These are phyloP conservation scores for Cynopterus sphinx DNA, from an alignment of 2,797 vertebrate genomes.

Conservation along the genomic window DNA sequence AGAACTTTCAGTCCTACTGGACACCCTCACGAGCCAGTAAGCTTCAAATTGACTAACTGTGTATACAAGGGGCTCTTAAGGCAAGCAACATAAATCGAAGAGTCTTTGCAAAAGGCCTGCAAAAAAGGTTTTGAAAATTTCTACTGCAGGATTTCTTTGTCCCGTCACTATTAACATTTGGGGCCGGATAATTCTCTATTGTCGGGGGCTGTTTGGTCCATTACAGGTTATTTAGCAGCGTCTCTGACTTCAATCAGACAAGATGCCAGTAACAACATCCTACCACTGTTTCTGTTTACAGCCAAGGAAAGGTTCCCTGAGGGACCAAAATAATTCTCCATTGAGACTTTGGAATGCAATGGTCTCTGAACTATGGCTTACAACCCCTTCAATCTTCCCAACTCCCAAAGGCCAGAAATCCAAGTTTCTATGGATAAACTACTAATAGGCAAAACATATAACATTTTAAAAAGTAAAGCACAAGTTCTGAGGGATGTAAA, in stretches of 20 bases:
- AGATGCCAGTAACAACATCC: background rate
- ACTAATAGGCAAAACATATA: background rate
- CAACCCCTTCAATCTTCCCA: background rate
- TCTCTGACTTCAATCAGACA: background rate
- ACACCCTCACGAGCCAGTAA: background rate
- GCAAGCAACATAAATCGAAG: background rate
- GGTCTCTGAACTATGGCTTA: background rate
- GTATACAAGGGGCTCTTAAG: background rate
- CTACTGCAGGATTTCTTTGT: background rate
- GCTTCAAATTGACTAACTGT: background rate
- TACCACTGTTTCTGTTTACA: background rate
- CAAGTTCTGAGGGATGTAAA: background rate
- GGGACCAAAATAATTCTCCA: background rate
- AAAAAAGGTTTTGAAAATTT: background rate
- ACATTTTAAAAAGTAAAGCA: slow-evolving; percentile 24
- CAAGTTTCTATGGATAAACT: background rate
- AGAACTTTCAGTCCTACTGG: background rate
- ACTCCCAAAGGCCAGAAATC: background rate
- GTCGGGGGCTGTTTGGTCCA: background rate
- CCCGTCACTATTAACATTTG: background rate
- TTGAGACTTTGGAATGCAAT: background rate
- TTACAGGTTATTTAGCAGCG: background rate
- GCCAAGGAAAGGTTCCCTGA: background rate
- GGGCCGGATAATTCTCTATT: background rate
- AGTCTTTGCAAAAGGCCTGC: background rate